Conservation (phyloP, 1,140 invertebrate species). For the Xylocopa sonorina region DNA sequence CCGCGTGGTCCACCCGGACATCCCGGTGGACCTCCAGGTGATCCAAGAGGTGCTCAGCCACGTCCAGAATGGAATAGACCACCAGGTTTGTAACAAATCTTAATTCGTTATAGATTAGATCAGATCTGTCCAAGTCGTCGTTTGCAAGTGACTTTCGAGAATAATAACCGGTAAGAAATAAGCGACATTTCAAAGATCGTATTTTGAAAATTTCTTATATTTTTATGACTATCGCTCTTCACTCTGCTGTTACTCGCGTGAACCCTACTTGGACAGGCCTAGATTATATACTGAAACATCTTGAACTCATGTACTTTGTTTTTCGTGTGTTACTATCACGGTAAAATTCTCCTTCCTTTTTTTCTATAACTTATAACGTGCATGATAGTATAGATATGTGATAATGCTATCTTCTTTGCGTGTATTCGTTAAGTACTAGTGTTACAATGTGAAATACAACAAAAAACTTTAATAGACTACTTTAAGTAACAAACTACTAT, state of each 20-base stretch:
- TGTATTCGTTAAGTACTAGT: not conserved
- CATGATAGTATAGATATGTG: constrained; percentile 42
- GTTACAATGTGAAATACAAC: not conserved
- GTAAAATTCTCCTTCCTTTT: not conserved
- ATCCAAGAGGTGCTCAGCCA: constrained; percentile 84
- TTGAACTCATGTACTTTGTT: constrained; percentile 45
- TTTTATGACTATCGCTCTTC: no score
- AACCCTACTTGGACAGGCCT: no score
- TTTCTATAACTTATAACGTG: constrained; percentile 24
- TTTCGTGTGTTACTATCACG: not conserved
- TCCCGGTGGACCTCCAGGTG: constrained; percentile 81
- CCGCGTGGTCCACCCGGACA: constrained; percentile 84
- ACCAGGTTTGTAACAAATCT: constrained; percentile 79
- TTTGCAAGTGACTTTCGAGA: no score
- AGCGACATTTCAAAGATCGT: no score
- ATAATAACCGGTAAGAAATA: no score
- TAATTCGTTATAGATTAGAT: not conserved
- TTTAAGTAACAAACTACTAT: constrained; percentile 49
- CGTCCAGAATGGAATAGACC: constrained; percentile 90
- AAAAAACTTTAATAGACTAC: constrained; percentile 20
- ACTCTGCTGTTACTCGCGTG: no score
- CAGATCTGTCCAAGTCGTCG: no score
- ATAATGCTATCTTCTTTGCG: not conserved
- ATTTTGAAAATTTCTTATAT: no score
- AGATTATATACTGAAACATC: constrained; percentile 62